Evolutionary conservation across 2,797 vertebrate genomes (phyloP), one percentile per base, ranked within the genome.

Genomic region (Lerista edwardsae): DNA sequence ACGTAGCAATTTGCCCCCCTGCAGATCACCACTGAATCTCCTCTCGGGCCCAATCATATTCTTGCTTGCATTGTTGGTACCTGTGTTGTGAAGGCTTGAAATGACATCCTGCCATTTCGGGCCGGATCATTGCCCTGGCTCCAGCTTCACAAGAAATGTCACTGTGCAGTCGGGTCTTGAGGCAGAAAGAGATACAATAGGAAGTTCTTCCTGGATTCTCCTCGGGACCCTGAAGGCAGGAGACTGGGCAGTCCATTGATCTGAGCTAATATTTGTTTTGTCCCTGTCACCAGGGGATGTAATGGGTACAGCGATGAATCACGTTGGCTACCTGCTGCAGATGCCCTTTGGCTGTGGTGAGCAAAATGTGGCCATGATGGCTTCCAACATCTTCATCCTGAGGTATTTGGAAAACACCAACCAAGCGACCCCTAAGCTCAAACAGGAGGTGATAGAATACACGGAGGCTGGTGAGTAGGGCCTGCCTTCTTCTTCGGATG

Each of bases 321-420:
- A 99, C 90, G 90, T 98, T 79, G 96, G 96, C 77, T 86, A 64
- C 41, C 97, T 98, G 59, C 94, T 98, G 75, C 84, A 93, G 73
- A 96, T 98, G 97, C 98, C 97, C 0, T 96, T 93, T 2, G 97
- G 97, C 84, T 98, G 97, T 11, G 97, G 97, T 2, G 97, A 98
- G 88, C 97, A 99, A 93, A 98, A 98, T 93, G 98, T 98, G 97
- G 81, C 97, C 80, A 88, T 82, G 25, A 98, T 98, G 29, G 97
- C 97, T 6, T 97, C 98, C 31, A 97, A 98, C 87, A 97, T 98
- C 93, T 97, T 96, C 83, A 95, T 98, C 90, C 95, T 98, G 44
- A 92, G 96, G 83, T 98, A 98, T 91, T 94, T 98, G 94, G 95
- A 97, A 44, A 96, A 96, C 90, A 97, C 96, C 0, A 90, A 92